Conservation (phyloP, 2,888 invertebrate species). For the Aspidiotus rigidus region DNA sequence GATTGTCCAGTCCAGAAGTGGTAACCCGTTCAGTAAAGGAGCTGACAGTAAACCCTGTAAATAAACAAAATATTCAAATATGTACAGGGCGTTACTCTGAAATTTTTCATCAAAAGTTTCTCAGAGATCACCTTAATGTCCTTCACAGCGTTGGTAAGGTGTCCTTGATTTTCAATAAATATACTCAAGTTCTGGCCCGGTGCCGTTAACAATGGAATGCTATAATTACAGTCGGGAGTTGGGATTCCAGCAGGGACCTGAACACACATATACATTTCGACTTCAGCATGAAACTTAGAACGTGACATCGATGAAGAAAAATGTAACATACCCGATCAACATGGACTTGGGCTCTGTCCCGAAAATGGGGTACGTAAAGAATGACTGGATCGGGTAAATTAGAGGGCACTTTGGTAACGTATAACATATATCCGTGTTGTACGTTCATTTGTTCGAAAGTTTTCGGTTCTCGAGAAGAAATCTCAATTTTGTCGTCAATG, state of each 20-base stretch:
- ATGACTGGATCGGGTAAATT: constrained; percentile 42
- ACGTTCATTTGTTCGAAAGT: constrained; percentile 56
- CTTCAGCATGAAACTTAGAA: too few relatives aligned
- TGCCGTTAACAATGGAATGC: constrained; percentile 40
- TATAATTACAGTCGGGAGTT: constrained; percentile 57
- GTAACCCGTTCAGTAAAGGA: neutral
- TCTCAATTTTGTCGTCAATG: constrained; percentile 27
- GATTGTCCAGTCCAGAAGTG: constrained; percentile 50
- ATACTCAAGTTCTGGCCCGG: constrained; percentile 42
- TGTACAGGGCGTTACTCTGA: too few relatives aligned
- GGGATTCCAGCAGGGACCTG: constrained; percentile 50
- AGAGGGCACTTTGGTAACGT: constrained; percentile 49
- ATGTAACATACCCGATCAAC: constrained; percentile 42
- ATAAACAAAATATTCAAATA: neutral
- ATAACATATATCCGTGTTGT: constrained; percentile 54
- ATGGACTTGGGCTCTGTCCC: constrained; percentile 62
- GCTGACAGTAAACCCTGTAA: neutral
- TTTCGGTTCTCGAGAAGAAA: constrained; percentile 43
- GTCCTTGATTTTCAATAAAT: constrained; percentile 68
- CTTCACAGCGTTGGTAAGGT: too few relatives aligned
- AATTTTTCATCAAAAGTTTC: too few relatives aligned
- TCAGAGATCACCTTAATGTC: too few relatives aligned
- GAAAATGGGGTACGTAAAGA: constrained; percentile 50
- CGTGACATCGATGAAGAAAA: too few relatives aligned
- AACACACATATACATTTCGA: neutral